Base-by-base conservation (phyloP, 2,797 vertebrate genomes). In the Paramormyrops hopkinsi region DNA sequence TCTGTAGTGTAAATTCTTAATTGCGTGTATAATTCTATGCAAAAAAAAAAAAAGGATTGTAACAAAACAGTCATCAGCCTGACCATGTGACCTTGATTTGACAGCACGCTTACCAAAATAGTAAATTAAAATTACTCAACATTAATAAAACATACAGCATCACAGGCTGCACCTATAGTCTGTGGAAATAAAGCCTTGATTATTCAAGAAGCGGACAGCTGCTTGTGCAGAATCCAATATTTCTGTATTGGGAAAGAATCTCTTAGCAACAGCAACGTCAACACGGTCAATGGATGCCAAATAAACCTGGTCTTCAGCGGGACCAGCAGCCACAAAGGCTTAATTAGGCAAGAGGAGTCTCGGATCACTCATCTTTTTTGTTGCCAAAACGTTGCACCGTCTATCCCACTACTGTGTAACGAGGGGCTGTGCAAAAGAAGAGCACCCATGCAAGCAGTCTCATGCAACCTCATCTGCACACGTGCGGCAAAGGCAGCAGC, bases 211-310 rank as follows among this genome's bases (percentile, higher is more conserved):
- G 90, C 37, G 90, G 82, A 93, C 94, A 96, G 94, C 94, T 95
- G 94, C 93, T 94, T 93, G 91, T 92, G 91, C 91, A 91, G 92
- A 92, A 90, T 44, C 51, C 82, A 89, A 91, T 92, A 88, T 90
- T 90, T 90, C 83, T 95, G 95, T 95, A 94, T 94, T 95, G 94
- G 59, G 96, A 95, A 94, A 92, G 89, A 91, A 93, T 95, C 90
- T 91, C 95, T 93, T 95, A 95, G 95, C 95, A 96, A 96, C 95
- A 89, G 90, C 92, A 90, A 93, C 91, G 93, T 93, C 90, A 12
- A 53, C 92, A 87, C 29, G 83, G 91, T 37, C 92, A 92, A 90
- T 89, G 89, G 90, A 88, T 5, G 89, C 92, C 92, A 91, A 92
- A 93, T 93, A 93, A 92, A 91, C 91, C 90, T 88, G 91, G 89